These are phyloP conservation scores for Gouania willdenowi DNA, from an alignment of 2,797 vertebrate species.

Conservation along the genomic window DNA sequence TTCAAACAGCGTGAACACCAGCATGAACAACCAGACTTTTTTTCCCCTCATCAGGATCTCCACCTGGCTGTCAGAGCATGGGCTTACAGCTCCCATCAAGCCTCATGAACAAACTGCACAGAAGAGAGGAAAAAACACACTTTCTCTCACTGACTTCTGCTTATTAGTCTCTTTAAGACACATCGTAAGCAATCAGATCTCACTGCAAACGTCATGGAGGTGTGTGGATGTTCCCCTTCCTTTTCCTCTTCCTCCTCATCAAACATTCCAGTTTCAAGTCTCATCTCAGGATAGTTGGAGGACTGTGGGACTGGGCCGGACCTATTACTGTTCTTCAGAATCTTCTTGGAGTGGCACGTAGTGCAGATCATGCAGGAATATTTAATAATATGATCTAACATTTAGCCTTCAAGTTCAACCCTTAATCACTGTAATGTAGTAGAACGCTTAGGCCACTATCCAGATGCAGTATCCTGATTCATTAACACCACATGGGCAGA, in stretches of 20 bases:
- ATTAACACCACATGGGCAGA: conserved; percentile 10
- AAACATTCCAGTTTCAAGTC: conserved; percentile 59
- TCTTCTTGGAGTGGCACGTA: conserved; percentile 47
- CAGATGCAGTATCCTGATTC: conserved; percentile 72
- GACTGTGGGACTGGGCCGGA: conserved; percentile 61
- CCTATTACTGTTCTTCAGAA: conserved; percentile 47
- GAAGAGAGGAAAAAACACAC: conserved; percentile 17
- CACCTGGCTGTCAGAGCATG: conserved; percentile 51
- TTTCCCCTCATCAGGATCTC: neutral
- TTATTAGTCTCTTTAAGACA: conserved; percentile 29
- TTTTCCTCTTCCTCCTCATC: conserved; percentile 40
- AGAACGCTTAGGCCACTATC: conserved; percentile 30
- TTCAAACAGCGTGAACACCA: conserved; percentile 71
- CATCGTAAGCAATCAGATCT: conserved; percentile 49
- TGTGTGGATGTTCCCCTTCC: conserved; percentile 18
- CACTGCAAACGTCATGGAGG: conserved; percentile 21
- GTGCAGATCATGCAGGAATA: conserved; percentile 48
- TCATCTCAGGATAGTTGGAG: conserved; percentile 73
- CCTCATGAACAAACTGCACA: conserved; percentile 56
- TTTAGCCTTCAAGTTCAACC: conserved; percentile 52
- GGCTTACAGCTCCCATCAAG: conserved; percentile 38
- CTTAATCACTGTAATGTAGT: conserved; percentile 46
- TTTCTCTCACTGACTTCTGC: conserved; percentile 17
- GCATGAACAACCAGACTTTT: conserved; percentile 69
- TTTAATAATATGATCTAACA: conserved; percentile 27